Conservation (phyloP, 2,888 invertebrate species). For the Chrysotoxum bicinctum region DNA sequence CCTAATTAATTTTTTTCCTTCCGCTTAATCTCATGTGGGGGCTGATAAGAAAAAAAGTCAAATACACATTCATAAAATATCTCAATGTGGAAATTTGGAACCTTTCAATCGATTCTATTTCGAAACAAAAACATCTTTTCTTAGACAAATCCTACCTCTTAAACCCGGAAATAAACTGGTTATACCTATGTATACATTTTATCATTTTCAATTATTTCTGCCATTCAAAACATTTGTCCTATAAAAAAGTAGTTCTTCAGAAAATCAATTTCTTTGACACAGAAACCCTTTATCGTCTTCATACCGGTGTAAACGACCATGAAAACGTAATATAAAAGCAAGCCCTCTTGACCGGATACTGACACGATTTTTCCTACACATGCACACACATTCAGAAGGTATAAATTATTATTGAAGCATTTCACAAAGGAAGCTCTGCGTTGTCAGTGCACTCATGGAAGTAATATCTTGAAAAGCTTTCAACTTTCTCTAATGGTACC, state of each 20-base stretch:
- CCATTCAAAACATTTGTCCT: background rate
- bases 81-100: no score
- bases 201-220: background rate
- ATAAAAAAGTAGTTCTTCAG: background rate
- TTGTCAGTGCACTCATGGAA: conserved; percentile 48
- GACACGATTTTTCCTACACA: conserved; percentile 48
- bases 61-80: no score
- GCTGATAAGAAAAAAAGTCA: no score
- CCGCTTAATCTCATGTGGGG: no score
- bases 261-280: conserved; percentile 1
- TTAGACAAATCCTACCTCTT: no score
- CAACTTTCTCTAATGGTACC: conserved; percentile 7
- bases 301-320: conserved; percentile 48
- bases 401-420: conserved; percentile 24
- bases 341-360: conserved; percentile 67
- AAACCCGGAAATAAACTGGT: background rate
- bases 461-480: conserved; percentile 44
- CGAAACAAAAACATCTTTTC: no score
- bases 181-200: no score
- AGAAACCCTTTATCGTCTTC: background rate
- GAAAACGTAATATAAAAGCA: conserved; percentile 43
- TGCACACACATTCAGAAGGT: background rate
- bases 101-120: no score
- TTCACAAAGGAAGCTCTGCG: conserved; percentile 22
- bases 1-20: no score